Evolutionary conservation across 2,888 invertebrate genomes (phyloP).

Genomic region (Cantharis flavilabris): DNA sequence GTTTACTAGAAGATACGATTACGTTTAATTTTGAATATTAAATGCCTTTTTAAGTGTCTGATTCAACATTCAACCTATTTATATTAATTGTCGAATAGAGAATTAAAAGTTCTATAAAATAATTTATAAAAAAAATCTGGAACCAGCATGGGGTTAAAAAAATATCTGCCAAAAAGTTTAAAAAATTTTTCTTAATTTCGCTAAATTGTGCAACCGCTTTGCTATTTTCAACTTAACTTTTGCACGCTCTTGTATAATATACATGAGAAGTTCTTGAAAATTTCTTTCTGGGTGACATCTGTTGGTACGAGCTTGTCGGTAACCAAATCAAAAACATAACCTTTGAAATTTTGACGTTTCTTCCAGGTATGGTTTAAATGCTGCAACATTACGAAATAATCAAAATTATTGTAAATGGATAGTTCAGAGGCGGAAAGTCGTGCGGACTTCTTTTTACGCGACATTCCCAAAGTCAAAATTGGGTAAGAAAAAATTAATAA

Average conservation of each 20-base stretch:
- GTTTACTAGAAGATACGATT: background rate
- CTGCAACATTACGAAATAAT: background rate
- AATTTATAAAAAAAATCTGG: too few relatives aligned
- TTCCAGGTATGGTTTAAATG: background rate
- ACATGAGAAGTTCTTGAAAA: background rate
- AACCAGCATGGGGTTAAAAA: too few relatives aligned
- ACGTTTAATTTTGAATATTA: too few relatives aligned
- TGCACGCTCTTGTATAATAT: background rate
- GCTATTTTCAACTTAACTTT: background rate
- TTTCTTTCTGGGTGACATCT: background rate
- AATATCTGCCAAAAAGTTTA: too few relatives aligned
- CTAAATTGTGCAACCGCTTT: too few relatives aligned
- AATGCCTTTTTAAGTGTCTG: too few relatives aligned
- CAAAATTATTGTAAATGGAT: constrained; percentile 31
- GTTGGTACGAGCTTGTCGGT: background rate
- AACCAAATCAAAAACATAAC: background rate
- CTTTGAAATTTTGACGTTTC: background rate
- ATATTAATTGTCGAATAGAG: too few relatives aligned
- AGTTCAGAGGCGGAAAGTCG: constrained; percentile 35
- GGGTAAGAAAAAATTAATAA: constrained; percentile 51
- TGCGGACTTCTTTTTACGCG: constrained; percentile 67
- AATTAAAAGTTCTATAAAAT: too few relatives aligned
- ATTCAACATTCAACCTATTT: too few relatives aligned
- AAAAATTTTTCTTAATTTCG: too few relatives aligned
- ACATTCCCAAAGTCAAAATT: constrained; percentile 65